Evolutionary conservation across 2,113 vertebrate genomes (phyloP).

Genomic region (Phrynocephalus versicolor): DNA sequence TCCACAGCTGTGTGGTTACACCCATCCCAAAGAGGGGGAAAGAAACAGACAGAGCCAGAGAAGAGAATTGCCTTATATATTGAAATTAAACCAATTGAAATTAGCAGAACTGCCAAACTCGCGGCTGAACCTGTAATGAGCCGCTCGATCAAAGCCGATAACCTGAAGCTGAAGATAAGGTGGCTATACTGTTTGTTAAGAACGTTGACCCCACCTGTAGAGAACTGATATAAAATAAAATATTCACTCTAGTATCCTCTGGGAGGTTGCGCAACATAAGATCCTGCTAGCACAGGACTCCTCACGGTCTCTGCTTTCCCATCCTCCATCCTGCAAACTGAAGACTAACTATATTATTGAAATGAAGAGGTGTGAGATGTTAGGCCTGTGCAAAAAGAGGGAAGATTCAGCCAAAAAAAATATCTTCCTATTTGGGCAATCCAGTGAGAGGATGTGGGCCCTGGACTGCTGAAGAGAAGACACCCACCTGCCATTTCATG

Average conservation of each 20-base stretch:
- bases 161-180: neutral
- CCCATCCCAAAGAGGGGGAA: neutral
- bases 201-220: neutral
- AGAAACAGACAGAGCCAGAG: neutral
- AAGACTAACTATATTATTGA: too few relatives aligned
- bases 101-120: neutral
- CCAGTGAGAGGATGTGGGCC: too few relatives aligned
- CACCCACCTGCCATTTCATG: neutral
- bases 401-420: too few relatives aligned
- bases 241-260: neutral
- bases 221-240: constrained; percentile 9
- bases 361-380: too few relatives aligned
- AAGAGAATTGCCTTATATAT: neutral
- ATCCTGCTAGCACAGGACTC: too few relatives aligned
- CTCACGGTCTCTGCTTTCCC: too few relatives aligned
- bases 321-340: too few relatives aligned
- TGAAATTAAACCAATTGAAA: neutral
- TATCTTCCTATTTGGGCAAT: too few relatives aligned
- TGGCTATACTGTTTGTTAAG: neutral
- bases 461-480: neutral
- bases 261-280: too few relatives aligned
- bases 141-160: neutral
- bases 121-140: neutral
- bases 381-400: too few relatives aligned
- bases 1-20: neutral